Evolutionary conservation across 2,888 invertebrate genomes (phyloP).

Genomic region (Standfussiana lucernea): DNA sequence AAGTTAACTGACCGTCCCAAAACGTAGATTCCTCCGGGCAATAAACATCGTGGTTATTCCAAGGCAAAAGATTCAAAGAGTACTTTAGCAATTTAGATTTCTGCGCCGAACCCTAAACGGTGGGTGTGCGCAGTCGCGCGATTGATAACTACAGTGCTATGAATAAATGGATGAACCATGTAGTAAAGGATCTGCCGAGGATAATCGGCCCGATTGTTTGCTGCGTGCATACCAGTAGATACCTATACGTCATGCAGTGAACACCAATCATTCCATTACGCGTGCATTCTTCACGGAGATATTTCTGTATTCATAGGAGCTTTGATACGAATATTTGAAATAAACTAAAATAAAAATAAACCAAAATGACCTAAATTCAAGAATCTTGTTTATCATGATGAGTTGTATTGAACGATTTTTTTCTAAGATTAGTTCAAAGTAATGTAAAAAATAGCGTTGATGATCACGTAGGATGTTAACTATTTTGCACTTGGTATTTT

Average conservation of each 20-base stretch:
- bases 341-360: too few species aligned
- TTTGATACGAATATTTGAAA: conserved; percentile 4
- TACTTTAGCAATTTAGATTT: conserved; percentile 47
- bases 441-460: background rate
- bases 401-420: background rate
- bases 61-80: conserved; percentile 22
- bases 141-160: conserved; percentile 50
- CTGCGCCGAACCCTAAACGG: conserved; percentile 34
- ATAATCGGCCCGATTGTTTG: conserved; percentile 57
- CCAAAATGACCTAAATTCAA: background rate
- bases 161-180: conserved; percentile 62
- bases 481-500: conserved; percentile 32
- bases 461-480: conserved; percentile 3
- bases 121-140: conserved; percentile 54
- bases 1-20: background rate
- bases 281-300: conserved; percentile 15
- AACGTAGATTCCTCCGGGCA: background rate
- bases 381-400: conserved; percentile 4
- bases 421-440: background rate
- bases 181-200: conserved; percentile 54
- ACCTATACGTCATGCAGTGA: background rate
- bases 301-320: background rate
- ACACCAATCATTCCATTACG: conserved; percentile 30
- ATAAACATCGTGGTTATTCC: background rate
- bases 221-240: conserved; percentile 12